phyloP scores from a whole-genome alignment of 1,140 invertebrate species.

The Rhagoletis zephyria region DNA sequence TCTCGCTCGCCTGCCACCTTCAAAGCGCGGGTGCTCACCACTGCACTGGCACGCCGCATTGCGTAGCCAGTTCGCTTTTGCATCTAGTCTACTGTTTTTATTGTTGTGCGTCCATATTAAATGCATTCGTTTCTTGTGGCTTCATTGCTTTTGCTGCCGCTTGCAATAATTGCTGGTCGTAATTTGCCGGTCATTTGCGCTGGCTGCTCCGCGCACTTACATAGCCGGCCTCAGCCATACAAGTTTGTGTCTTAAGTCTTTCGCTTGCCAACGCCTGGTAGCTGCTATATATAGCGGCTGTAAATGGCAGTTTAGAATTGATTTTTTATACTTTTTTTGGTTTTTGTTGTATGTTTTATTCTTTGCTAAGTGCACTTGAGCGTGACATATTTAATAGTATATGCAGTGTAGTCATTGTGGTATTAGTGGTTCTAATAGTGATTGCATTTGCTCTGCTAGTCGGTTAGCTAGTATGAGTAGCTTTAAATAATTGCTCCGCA shows the following conservation, averaged over 20 bases:
- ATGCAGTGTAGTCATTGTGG: slow-evolving; percentile 13
- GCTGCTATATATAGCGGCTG: neutral
- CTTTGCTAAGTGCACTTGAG: neutral
- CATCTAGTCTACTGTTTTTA: neutral
- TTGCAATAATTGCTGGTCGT: slow-evolving; percentile 35
- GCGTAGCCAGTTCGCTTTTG: neutral
- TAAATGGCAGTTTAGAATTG: neutral
- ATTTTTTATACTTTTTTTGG: neutral
- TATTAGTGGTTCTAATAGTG: neutral
- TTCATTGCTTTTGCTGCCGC: neutral
- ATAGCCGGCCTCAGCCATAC: neutral
- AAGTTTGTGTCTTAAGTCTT: slow-evolving; percentile 34
- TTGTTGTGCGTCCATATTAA: neutral
- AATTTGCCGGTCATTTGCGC: slow-evolving; percentile 41
- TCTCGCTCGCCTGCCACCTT: neutral
- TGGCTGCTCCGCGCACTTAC: neutral
- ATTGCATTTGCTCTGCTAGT: neutral
- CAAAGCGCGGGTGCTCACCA: neutral
- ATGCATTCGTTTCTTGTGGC: neutral
- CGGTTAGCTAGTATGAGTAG: neutral
- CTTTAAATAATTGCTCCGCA: slow-evolving; percentile 47
- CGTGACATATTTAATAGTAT: neutral
- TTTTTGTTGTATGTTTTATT: neutral
- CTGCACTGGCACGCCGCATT: neutral
- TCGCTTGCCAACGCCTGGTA: neutral